These are phyloP conservation scores for Sebastes diploproa DNA, from an alignment of 2,797 vertebrate genomes.

Conservation along the genomic window DNA sequence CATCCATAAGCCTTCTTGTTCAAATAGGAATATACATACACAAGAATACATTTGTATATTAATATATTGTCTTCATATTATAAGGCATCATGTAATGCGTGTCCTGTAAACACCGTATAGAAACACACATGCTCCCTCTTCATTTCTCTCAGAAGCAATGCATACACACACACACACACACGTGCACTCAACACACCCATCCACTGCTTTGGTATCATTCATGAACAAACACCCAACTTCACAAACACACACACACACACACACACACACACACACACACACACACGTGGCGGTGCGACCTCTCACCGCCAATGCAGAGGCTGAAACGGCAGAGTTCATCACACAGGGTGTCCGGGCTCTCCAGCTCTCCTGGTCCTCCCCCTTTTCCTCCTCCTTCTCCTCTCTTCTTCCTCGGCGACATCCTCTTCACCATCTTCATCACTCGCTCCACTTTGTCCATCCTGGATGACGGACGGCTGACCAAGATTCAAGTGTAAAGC, in stretches of 20 bases:
- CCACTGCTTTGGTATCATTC: background rate
- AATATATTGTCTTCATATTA: background rate
- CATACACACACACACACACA: background rate
- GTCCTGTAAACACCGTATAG: background rate
- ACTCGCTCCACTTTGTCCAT: slow-evolving; percentile 88
- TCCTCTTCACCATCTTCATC: slow-evolving; percentile 88
- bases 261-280: background rate
- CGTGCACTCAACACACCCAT: background rate
- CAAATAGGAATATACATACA: background rate
- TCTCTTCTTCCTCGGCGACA: slow-evolving; percentile 87
- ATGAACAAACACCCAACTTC: background rate
- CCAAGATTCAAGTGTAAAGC: background rate
- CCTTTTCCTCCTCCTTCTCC: slow-evolving; percentile 81
- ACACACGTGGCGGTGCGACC: background rate
- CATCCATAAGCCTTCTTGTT: background rate
- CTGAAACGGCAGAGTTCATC: slow-evolving; percentile 87
- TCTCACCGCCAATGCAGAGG: slow-evolving; percentile 88
- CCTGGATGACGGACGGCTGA: background rate
- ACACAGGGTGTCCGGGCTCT: slow-evolving; percentile 84
- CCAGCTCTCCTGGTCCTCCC: slow-evolving; percentile 81
- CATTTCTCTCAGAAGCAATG: background rate
- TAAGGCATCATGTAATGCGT: background rate
- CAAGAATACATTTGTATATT: background rate
- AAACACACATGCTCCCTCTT: background rate
- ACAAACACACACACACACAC: background rate